Percentiles rank a stretch among this genome's conserved stretches.
Conservation (phyloP, 1,140 invertebrate genomes). For the Sarcophaga peregrina region DNA sequence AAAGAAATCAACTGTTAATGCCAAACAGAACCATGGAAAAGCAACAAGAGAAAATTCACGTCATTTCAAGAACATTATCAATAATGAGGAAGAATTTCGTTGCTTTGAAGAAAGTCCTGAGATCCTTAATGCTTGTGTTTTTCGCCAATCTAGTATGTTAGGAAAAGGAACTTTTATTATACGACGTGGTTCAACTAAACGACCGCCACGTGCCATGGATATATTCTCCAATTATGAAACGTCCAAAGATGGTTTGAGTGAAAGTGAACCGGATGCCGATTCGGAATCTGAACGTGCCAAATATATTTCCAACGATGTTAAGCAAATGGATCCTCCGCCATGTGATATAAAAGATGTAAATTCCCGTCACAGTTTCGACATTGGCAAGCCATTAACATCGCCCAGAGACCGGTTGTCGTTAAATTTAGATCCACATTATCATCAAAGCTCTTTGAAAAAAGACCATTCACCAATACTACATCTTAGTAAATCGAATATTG, state of each 20-base stretch:
- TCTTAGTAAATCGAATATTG: slow-evolving; percentile 6
- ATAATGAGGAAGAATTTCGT: slow-evolving; percentile 36
- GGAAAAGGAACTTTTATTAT: slow-evolving; percentile 63
- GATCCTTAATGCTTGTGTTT: slow-evolving; percentile 43
- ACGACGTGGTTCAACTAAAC: slow-evolving; percentile 52
- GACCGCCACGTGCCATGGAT: slow-evolving; percentile 42
- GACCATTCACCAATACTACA: slow-evolving; percentile 7
- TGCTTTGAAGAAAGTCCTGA: slow-evolving; percentile 17
- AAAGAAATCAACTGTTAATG: neutral
- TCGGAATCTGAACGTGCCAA: slow-evolving; percentile 40
- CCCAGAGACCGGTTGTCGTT: slow-evolving; percentile 42
- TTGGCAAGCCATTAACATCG: slow-evolving; percentile 49
- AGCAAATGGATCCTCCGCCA: slow-evolving; percentile 21
- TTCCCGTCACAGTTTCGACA: slow-evolving; percentile 54
- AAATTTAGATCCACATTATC: slow-evolving; percentile 33
- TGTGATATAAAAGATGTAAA: slow-evolving; percentile 50
- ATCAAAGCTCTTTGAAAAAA: slow-evolving; percentile 1
- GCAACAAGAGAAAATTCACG: neutral
- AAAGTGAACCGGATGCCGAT: slow-evolving; percentile 33
- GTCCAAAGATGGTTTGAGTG: slow-evolving; percentile 11
- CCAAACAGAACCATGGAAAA: neutral
- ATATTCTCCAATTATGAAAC: slow-evolving; percentile 36
- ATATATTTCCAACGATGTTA: slow-evolving; percentile 19
- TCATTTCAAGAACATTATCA: neutral
- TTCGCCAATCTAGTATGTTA: slow-evolving; percentile 54